These are phyloP conservation scores for Scaptodrosophila lebanonensis DNA, from an alignment of 1,140 invertebrate species.

Conservation along the genomic window DNA sequence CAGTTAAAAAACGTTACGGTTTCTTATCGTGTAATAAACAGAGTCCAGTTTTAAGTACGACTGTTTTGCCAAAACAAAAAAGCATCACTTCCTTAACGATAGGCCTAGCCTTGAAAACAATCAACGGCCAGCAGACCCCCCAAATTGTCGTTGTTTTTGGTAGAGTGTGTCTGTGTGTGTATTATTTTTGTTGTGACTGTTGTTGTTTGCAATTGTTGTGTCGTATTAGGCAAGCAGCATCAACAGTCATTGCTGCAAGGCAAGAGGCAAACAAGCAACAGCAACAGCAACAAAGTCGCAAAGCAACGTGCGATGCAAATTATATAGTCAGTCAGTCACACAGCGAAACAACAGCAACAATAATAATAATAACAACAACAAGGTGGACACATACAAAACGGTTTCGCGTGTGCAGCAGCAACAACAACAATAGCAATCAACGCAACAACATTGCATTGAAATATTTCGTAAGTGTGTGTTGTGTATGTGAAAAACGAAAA, in stretches of 20 bases:
- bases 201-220: conserved; percentile 33
- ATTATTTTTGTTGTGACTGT: conserved; percentile 38
- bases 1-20: too few species aligned
- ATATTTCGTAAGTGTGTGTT: too few species aligned
- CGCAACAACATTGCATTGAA: conserved; percentile 1
- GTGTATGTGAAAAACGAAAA: conserved; percentile 26
- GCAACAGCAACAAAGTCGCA: conserved; percentile 39
- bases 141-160: not conserved
- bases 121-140: conserved; percentile 32
- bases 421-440: conserved; percentile 29
- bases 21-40: conserved; percentile 23
- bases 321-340: too few species aligned
- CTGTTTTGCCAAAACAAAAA: conserved; percentile 1
- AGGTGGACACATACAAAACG: conserved; percentile 37
- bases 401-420: conserved; percentile 49
- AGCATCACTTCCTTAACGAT: not conserved
- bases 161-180: conserved; percentile 15
- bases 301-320: conserved; percentile 69
- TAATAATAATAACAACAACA: conserved; percentile 31
- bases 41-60: too few species aligned
- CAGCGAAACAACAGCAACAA: conserved; percentile 28
- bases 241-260: conserved; percentile 19
- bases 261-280: conserved; percentile 6
- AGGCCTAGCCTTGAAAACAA: too few species aligned
- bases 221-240: conserved; percentile 49